These are phyloP conservation scores for Octopus bimaculoides DNA, from an alignment of 1,140 invertebrate genomes.

Conservation along the genomic window DNA sequence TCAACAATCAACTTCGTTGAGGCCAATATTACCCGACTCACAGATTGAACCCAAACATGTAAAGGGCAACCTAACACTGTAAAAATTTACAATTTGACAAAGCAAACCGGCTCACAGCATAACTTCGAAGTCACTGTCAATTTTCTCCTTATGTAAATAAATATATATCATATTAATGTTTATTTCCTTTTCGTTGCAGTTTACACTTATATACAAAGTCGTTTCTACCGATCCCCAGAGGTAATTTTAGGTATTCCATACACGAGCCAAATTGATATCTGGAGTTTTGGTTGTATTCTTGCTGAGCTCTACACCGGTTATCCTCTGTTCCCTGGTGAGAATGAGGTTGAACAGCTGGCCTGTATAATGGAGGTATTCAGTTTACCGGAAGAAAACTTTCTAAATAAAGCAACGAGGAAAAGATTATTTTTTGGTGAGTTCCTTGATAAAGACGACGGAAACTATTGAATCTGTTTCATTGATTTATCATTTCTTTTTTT, in stretches of 20 bases:
- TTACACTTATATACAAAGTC: constrained; percentile 58
- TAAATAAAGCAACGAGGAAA: constrained; percentile 51
- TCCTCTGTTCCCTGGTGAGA: constrained; percentile 57
- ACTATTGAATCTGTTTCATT: too few species aligned
- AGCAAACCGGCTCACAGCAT: too few species aligned
- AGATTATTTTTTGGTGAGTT: constrained; percentile 53
- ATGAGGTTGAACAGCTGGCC: constrained; percentile 58
- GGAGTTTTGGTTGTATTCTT: constrained; percentile 89
- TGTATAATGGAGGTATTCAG: constrained; percentile 57
- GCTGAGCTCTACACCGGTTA: constrained; percentile 81
- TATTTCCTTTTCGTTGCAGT: constrained; percentile 35
- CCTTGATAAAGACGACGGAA: too few species aligned
- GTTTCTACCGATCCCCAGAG: constrained; percentile 58
- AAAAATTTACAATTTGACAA: too few species aligned
- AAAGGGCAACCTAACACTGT: too few species aligned
- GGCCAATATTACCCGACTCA: too few species aligned
- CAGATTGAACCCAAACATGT: too few species aligned
- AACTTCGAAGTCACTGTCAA: too few species aligned
- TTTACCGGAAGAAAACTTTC: constrained; percentile 45
- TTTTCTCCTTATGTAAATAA: too few species aligned
- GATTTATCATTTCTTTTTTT: too few species aligned
- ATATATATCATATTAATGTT: too few species aligned
- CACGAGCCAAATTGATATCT: constrained; percentile 86
- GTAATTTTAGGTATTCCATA: constrained; percentile 68
- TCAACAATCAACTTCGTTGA: too few species aligned